Evolutionary conservation across 2,113 vertebrate genomes (phyloP).

Genomic region (Spizaetus ornatus): DNA sequence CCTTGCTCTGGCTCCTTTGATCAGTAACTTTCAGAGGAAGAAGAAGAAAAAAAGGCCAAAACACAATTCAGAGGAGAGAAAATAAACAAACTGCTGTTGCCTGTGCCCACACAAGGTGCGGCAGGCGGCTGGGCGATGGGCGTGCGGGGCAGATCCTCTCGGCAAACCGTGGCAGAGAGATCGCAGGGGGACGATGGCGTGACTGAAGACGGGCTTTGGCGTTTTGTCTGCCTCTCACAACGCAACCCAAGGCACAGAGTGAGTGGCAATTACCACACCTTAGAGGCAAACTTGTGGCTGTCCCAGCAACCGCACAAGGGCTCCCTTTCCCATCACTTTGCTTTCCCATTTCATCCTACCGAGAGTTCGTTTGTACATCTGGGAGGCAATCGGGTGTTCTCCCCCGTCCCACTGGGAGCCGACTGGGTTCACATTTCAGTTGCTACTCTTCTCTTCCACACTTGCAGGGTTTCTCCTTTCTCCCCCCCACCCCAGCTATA

Average conservation of each 20-base stretch:
- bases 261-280: background rate
- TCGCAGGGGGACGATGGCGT: fast-evolving
- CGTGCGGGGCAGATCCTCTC: background rate
- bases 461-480: background rate
- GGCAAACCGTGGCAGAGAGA: background rate
- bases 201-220: background rate
- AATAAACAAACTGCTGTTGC: background rate
- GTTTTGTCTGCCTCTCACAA: background rate
- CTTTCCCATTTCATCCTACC: background rate
- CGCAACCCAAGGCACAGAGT: background rate
- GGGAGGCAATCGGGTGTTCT: background rate
- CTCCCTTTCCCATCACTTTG: background rate
- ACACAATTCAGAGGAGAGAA: background rate
- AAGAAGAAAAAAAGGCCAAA: background rate
- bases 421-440: background rate
- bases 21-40: background rate
- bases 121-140: background rate
- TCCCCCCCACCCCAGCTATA: background rate
- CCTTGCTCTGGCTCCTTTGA: background rate
- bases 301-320: background rate
- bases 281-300: background rate
- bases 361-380: background rate
- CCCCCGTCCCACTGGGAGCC: background rate
- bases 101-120: background rate
- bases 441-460: background rate